These are phyloP conservation scores for Microtus oregoni DNA, from an alignment of 2,113 vertebrate genomes.

Conservation along the genomic window DNA sequence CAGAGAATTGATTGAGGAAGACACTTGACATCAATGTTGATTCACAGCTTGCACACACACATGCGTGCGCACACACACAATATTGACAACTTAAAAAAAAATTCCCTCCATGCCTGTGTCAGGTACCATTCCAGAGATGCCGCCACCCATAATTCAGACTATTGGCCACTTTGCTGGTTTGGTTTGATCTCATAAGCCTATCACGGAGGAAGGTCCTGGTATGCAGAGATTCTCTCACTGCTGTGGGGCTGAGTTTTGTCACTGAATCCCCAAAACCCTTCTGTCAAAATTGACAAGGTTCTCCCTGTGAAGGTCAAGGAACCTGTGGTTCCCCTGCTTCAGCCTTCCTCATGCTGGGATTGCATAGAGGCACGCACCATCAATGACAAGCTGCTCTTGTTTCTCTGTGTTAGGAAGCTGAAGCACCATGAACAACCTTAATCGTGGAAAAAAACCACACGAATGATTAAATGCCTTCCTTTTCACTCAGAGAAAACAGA, in stretches of 20 bases:
- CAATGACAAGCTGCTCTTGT: not conserved
- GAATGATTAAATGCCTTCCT: not conserved
- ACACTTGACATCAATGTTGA: no score
- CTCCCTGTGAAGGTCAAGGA: no score
- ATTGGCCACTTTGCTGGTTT: not conserved
- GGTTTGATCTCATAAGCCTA: not conserved
- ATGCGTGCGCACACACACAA: accelerated
- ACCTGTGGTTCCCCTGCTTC: not conserved
- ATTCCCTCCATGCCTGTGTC: not conserved
- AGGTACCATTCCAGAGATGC: not conserved
- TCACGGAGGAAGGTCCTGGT: not conserved
- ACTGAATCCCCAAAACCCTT: not conserved
- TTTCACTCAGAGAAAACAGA: not conserved
- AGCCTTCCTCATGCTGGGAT: not conserved
- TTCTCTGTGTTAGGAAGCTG: not conserved
- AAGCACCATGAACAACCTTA: not conserved
- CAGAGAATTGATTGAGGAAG: not conserved
- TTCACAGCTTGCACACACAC: no score
- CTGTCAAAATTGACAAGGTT: not conserved
- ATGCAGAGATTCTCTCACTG: no score
- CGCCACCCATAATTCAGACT: not conserved
- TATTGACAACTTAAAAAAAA: not conserved
- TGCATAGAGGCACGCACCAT: not conserved
- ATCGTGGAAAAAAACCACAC: not conserved
- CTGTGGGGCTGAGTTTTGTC: not conserved